These are phyloP conservation scores for Parapristionchus giblindavisi DNA, from an alignment of 2,888 invertebrate genomes.

Conservation along the genomic window DNA sequence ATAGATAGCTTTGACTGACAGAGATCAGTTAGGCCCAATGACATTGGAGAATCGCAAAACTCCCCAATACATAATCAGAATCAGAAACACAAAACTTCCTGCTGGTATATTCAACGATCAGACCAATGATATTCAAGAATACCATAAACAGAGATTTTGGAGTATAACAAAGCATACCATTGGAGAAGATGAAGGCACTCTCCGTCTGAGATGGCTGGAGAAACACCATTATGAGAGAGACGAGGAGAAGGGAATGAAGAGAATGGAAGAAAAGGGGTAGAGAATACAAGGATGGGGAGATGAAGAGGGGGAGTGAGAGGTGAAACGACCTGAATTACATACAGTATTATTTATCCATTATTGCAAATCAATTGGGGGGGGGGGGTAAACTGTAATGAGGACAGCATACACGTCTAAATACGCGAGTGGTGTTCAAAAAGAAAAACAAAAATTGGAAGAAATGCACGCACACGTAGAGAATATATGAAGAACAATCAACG, in stretches of 20 bases:
- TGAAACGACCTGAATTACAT: background rate
- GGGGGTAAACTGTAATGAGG: background rate
- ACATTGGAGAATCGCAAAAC: no score
- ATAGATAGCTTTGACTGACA: no score
- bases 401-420: no score
- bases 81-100: no score
- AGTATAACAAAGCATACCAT: no score
- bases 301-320: background rate
- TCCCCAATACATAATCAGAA: no score
- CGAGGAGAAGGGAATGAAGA: background rate
- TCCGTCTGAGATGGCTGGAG: slow-evolving; percentile 4
- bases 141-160: no score
- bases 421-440: no score
- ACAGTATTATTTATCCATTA: background rate
- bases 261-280: slow-evolving; percentile 3
- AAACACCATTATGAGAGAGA: background rate
- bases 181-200: slow-evolving; percentile 28
- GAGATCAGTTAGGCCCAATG: no score
- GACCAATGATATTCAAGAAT: no score
- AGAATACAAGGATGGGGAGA: background rate
- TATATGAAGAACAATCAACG: background rate
- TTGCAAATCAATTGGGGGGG: background rate
- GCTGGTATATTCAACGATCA: no score
- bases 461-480: background rate
- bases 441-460: no score